These are phyloP conservation scores for Leucophenga maculata DNA, from an alignment of 2,888 invertebrate species.

Conservation along the genomic window DNA sequence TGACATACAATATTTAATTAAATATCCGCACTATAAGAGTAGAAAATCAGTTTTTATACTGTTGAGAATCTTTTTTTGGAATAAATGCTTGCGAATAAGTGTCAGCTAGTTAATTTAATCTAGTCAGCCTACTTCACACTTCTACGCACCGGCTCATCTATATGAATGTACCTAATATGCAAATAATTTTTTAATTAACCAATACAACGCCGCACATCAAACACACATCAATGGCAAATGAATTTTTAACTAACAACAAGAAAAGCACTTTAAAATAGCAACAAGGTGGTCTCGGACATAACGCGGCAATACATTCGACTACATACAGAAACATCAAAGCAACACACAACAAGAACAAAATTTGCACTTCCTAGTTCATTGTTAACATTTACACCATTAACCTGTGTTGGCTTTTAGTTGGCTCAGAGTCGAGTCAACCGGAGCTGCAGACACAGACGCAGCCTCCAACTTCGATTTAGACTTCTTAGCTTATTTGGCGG, in stretches of 20 bases:
- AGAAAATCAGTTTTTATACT: too few species aligned
- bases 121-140: too few species aligned
- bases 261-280: slow-evolving; percentile 24
- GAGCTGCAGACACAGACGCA: neutral
- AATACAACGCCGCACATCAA: neutral
- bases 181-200: slow-evolving; percentile 25
- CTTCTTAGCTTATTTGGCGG: neutral
- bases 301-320: too few species aligned
- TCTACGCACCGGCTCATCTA: too few species aligned
- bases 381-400: slow-evolving; percentile 66
- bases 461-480: slow-evolving; percentile 6
- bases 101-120: too few species aligned
- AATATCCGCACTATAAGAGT: too few species aligned
- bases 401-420: slow-evolving; percentile 58
- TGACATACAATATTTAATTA: too few species aligned
- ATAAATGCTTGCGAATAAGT: too few species aligned
- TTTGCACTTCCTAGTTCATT: slow-evolving; percentile 65
- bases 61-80: too few species aligned
- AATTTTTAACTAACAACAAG: slow-evolving; percentile 26
- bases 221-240: slow-evolving; percentile 8
- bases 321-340: slow-evolving; percentile 11
- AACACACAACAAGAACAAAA: slow-evolving; percentile 45
- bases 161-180: slow-evolving; percentile 10
- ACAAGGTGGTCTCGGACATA: slow-evolving; percentile 20
- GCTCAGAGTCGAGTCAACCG: slow-evolving; percentile 26